Base-by-base conservation (phyloP, 2,797 vertebrate species). In the Calcarius lapponicus region DNA sequence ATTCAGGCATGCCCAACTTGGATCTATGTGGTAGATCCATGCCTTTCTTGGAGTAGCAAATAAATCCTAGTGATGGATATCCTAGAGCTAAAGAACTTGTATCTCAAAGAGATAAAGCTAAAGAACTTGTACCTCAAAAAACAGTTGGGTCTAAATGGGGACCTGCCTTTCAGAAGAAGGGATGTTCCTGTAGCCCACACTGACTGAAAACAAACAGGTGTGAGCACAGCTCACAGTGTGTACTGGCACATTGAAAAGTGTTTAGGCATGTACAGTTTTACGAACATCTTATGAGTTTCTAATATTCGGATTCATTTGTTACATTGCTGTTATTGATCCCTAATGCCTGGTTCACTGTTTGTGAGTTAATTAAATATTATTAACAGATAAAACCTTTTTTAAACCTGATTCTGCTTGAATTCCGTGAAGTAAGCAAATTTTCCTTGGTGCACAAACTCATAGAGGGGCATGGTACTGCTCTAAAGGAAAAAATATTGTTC, bases 221-320 rank as follows among this genome's bases (percentile, higher is more conserved):
- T 21, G 10, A 40, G 18, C n/a, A 58, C 12, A 71, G 17, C 25
- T 57, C 43, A 58, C 10, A 9, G 26, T 61, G n/a, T 31, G 11
- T 17, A 18, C 5, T 43, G 45, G 21, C 21, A 28, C 1, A 18
- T 0, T 65, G 24, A 72, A 76, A 36, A 6, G 2, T 40, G 3
- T 31, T 92, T 56, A 71, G 26, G 62, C 57, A 48, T 2, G 1
- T 26, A 32, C 0, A 25, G 7, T 28, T 69, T 82, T 50, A 65
- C 34, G 28, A 70, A 20, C 1, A 36, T 3, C n/a, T 84, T 54
- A 21, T 1, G 57, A 54, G 5, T 64, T 78, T 76, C 25, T 54
- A 34, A 42, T 29, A 45, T 22, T 71, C 32, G 38, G 14, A 42
- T 74, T 83, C 6, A 60, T 69, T 42, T 86, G 5, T 54, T 90